Base-by-base conservation (phyloP, 2,797 vertebrate species). In the Tapirus indicus region DNA sequence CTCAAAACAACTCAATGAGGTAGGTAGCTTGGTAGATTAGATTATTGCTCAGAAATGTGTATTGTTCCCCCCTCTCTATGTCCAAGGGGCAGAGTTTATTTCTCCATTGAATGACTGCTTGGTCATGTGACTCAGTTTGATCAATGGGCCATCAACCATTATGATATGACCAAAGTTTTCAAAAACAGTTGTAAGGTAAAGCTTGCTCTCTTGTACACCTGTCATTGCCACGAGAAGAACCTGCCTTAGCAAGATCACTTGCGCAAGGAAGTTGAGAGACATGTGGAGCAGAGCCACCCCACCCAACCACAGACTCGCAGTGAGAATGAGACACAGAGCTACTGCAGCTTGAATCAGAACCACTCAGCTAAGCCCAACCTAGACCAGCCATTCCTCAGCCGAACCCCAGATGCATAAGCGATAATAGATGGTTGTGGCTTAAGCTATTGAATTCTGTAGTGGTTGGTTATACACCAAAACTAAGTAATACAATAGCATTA, bases 381-480 rank as follows among this genome's bases (percentile, higher is more conserved):
- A 16, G 52, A 60, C 23, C 88, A 14, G n/a, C 16, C 44, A 3
- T 6, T 4, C 2, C 18, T 16, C 23, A 27, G 35, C 6, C 4
- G 1, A 84, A 18, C 32, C 29, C 5, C 20, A 38, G 52, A 38
- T 0, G 0, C 0, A 25, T 9, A 38, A 62, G 54, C 11, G 2
- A 29, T 12, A 56, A 56, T 14, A 23, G 32, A 27, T 1, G 0
- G 0, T 4, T 62, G 32, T 35, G 23, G 21, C 71, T 14, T 75
- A 14, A 66, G 18, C 66, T 62, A 35, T 1, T 21, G n/a, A 66
- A 64, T 29, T 44, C 9, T 2, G 52, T 14, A 44, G 23, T 83
- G 13, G 9, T 54, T 74, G 41, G 20, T 87, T 86, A 52, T 60
- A 68, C 78, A 54, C 10, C 23, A 3, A 71, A 95, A 78, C 32